Conservation (phyloP, 2,797 vertebrate genomes). For the Ctenosaura bakeri region DNA sequence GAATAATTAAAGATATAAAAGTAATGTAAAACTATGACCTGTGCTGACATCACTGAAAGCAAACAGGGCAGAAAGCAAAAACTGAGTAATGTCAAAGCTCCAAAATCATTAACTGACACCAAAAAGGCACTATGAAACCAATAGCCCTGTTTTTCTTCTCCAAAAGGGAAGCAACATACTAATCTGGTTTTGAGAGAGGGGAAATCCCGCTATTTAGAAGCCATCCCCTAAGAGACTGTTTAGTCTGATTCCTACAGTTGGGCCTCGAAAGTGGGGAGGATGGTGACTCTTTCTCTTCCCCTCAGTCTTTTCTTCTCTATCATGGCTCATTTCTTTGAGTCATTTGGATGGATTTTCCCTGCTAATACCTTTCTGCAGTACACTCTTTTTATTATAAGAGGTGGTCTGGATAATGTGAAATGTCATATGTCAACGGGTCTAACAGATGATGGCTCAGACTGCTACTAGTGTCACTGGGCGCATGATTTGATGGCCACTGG, state of each 20-base stretch:
- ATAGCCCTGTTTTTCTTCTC: background rate
- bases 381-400: background rate
- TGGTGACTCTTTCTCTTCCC: background rate
- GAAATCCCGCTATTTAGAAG: background rate
- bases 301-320: no score
- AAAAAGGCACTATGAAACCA: background rate
- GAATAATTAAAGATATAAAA: no score
- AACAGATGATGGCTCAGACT: background rate
- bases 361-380: background rate
- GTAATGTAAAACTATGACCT: no score
- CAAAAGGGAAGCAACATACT: background rate
- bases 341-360: background rate
- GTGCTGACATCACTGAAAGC: no score
- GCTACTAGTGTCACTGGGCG: background rate
- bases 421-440: background rate
- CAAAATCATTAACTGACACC: background rate
- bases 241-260: background rate
- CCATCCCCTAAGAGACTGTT: background rate
- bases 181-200: background rate
- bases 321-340: background rate
- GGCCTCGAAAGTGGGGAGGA: background rate
- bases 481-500: background rate
- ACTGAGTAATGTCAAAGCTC: background rate
- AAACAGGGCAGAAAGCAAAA: no score
- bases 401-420: background rate